These are phyloP conservation scores for Solenopsis invicta DNA, from an alignment of 1,140 invertebrate genomes.

Conservation along the genomic window DNA sequence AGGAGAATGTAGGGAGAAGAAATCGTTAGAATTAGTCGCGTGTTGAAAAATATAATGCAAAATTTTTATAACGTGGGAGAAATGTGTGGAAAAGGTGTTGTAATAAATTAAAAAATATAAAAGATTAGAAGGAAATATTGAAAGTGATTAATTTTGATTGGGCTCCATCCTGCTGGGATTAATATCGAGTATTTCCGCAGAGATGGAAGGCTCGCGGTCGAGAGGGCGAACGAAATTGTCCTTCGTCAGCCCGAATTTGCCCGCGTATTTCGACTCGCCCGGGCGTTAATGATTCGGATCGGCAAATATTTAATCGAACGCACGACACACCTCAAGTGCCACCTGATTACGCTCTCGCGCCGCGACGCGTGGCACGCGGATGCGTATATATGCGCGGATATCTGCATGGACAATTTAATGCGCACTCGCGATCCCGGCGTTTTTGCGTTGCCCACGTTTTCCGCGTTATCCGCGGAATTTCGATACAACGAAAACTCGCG, in stretches of 20 bases:
- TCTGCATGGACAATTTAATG: background rate
- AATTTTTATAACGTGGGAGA: conserved; percentile 13
- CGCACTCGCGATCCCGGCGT: background rate
- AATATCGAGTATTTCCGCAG: background rate
- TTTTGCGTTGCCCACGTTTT: background rate
- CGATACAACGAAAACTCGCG: background rate
- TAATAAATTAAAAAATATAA: conserved; percentile 24
- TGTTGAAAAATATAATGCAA: background rate
- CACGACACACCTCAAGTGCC: background rate
- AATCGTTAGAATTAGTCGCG: conserved; percentile 1
- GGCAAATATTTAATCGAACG: conserved; percentile 53
- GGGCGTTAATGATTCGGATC: conserved; percentile 33
- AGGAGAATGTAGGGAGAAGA: background rate
- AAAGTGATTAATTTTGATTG: background rate
- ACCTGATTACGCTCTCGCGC: conserved; percentile 16
- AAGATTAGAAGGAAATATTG: conserved; percentile 34
- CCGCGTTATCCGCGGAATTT: conserved; percentile 1
- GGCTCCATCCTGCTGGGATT: background rate
- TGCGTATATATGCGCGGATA: background rate
- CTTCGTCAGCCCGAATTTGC: background rate
- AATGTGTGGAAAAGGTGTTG: background rate
- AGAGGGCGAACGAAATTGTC: background rate
- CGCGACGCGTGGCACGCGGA: background rate
- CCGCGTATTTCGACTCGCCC: background rate
- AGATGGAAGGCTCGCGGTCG: background rate